Evolutionary conservation across 1,140 invertebrate species (phyloP).

Genomic region (Lanistes nyassanus): DNA sequence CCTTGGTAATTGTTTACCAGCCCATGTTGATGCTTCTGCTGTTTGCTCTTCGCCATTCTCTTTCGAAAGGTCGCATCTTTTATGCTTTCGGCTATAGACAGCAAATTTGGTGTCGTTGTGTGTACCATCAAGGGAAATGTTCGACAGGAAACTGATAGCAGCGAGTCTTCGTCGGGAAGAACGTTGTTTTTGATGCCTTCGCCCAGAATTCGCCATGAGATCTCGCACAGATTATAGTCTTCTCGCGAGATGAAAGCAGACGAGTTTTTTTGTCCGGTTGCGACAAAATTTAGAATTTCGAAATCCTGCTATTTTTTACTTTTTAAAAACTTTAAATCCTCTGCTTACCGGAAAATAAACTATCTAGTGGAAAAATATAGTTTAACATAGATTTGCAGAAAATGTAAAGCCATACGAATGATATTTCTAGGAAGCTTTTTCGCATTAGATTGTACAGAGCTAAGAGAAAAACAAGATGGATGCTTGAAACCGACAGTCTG

Average conservation of each 20-base stretch:
- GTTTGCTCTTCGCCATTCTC: constrained; percentile 6
- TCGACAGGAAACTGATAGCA: constrained; percentile 83
- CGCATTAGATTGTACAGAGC: too few species aligned
- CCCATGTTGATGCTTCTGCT: not conserved
- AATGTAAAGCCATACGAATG: too few species aligned
- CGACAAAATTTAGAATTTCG: constrained; percentile 5
- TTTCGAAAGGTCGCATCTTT: constrained; percentile 18
- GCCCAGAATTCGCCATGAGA: constrained; percentile 50
- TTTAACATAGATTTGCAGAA: too few species aligned
- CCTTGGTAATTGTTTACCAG: constrained; percentile 7
- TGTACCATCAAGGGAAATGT: constrained; percentile 93
- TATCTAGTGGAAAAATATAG: too few species aligned
- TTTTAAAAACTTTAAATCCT: too few species aligned
- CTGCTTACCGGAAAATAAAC: not conserved
- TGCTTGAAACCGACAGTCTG: not conserved
- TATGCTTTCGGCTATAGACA: constrained; percentile 49
- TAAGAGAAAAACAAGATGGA: too few species aligned
- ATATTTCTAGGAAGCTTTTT: too few species aligned
- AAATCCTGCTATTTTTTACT: not conserved
- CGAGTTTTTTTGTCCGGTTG: constrained; percentile 15
- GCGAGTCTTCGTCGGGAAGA: constrained; percentile 50
- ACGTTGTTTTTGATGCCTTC: constrained; percentile 47
- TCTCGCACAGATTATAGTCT: not conserved
- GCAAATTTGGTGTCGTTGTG: constrained; percentile 83
- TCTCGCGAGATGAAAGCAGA: constrained; percentile 25